Percentiles rank a stretch among this genome's conserved stretches.
phyloP scores from a whole-genome alignment of 30 jellyfish, hydroid and myxozoan genomes.

The Catostylus mosaicus region DNA sequence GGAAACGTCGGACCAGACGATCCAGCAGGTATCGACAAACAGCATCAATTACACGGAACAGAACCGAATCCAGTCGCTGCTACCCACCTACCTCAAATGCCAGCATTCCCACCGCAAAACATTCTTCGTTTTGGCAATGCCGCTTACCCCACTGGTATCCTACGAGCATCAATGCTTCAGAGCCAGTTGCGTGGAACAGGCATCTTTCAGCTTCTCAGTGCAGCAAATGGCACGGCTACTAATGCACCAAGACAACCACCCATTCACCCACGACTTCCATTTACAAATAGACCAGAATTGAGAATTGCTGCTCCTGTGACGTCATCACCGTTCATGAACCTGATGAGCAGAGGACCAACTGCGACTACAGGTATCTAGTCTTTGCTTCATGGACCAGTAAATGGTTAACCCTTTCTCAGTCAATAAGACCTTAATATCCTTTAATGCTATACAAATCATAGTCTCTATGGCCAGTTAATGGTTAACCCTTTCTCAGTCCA shows the following conservation, averaged over 20 bases:
- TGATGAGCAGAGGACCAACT: slow-evolving; percentile 14
- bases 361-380: slow-evolving; percentile 6
- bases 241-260: slow-evolving; percentile 9
- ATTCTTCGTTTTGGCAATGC: slow-evolving; percentile 37
- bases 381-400: not conserved
- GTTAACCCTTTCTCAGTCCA: too few relatives aligned
- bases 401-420: too few relatives aligned
- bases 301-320: not conserved
- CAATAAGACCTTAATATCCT: too few relatives aligned
- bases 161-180: slow-evolving; percentile 48
- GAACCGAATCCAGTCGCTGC: not conserved
- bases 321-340: slow-evolving; percentile 17
- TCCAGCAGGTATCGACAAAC: not conserved
- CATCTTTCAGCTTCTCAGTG: slow-evolving; percentile 36
- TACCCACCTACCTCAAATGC: not conserved
- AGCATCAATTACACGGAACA: not conserved
- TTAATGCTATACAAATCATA: too few relatives aligned
- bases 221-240: slow-evolving; percentile 23
- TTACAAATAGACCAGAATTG: slow-evolving; percentile 19
- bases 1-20: not conserved
- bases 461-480: too few relatives aligned
- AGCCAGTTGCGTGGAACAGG: slow-evolving; percentile 44
- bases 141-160: slow-evolving; percentile 4
- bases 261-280: slow-evolving; percentile 19
- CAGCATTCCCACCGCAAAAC: slow-evolving; percentile 46